These are phyloP conservation scores for Conomelus anceps DNA, from an alignment of 2,888 invertebrate genomes.

Conservation along the genomic window DNA sequence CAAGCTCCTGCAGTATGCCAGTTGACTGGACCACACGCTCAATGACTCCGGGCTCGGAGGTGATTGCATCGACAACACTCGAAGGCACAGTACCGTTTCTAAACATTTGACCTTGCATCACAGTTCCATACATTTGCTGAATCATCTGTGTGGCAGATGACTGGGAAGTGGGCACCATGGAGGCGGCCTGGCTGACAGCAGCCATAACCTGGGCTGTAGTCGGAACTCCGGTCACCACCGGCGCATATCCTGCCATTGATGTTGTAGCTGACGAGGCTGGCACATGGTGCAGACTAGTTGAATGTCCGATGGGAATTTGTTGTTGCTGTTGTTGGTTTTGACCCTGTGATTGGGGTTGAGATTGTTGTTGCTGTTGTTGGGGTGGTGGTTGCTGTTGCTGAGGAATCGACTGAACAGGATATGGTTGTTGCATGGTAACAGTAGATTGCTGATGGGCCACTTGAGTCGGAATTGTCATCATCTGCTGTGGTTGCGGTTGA, in stretches of 20 bases:
- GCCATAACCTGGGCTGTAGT: conserved; percentile 24
- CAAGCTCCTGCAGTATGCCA: conserved; percentile 42
- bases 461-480: conserved; percentile 14
- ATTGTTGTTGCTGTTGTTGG: conserved; percentile 45
- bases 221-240: conserved; percentile 19
- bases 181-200: conserved; percentile 22
- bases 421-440: conserved; percentile 39
- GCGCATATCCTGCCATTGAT: conserved; percentile 25
- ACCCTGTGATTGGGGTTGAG: conserved; percentile 29
- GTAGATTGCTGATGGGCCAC: conserved; percentile 26
- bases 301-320: conserved; percentile 26
- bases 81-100: conserved; percentile 25
- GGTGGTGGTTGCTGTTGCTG: conserved; percentile 42
- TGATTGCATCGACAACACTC: conserved; percentile 19
- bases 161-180: conserved; percentile 8
- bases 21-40: conserved; percentile 29
- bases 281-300: conserved; percentile 24
- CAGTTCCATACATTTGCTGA: conserved; percentile 9
- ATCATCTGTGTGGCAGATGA: not conserved
- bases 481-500: conserved; percentile 24
- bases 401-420: conserved; percentile 35
- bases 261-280: conserved; percentile 26
- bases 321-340: conserved; percentile 30
- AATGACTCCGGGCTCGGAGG: conserved; percentile 5
- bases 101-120: conserved; percentile 1